A percentile compares a stretch with the other conserved stretches of the same genome.
Evolutionary conservation across 2,888 invertebrate genomes (phyloP).

Genomic region (Gnatocerus cornutus): DNA sequence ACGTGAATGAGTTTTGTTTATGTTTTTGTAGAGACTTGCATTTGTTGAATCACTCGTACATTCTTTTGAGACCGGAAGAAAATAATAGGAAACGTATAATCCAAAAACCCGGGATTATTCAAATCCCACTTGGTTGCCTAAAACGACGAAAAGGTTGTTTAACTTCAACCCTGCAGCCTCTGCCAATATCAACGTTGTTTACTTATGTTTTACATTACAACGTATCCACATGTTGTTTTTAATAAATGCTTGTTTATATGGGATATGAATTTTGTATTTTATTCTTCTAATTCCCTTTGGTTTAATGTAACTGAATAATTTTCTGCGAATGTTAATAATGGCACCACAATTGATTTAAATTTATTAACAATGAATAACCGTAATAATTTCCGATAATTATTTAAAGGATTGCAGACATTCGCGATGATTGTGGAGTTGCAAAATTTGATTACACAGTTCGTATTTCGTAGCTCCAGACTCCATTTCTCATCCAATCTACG

Average conservation of each 20-base stretch:
- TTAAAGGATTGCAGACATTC: too few relatives aligned
- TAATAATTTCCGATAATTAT: too few relatives aligned
- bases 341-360: too few relatives aligned
- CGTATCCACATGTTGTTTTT: conserved; percentile 31
- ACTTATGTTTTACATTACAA: conserved; percentile 23
- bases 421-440: too few relatives aligned
- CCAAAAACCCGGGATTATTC: conserved; percentile 18
- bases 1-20: too few relatives aligned
- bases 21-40: too few relatives aligned
- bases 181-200: conserved; percentile 26
- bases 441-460: too few relatives aligned
- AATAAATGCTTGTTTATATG: conserved; percentile 24
- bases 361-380: too few relatives aligned
- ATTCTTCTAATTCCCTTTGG: not conserved
- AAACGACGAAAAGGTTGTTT: conserved; percentile 27
- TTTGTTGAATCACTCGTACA: not conserved
- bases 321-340: too few relatives aligned
- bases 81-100: conserved; percentile 3
- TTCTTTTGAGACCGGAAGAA: not conserved
- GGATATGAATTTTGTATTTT: conserved; percentile 2
- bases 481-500: too few relatives aligned
- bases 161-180: conserved; percentile 16
- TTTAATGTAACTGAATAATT: not conserved
- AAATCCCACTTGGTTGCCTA: conserved; percentile 15
- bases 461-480: too few relatives aligned